These are phyloP conservation scores for Sitophilus oryzae DNA, from an alignment of 1,140 invertebrate species.

Conservation along the genomic window DNA sequence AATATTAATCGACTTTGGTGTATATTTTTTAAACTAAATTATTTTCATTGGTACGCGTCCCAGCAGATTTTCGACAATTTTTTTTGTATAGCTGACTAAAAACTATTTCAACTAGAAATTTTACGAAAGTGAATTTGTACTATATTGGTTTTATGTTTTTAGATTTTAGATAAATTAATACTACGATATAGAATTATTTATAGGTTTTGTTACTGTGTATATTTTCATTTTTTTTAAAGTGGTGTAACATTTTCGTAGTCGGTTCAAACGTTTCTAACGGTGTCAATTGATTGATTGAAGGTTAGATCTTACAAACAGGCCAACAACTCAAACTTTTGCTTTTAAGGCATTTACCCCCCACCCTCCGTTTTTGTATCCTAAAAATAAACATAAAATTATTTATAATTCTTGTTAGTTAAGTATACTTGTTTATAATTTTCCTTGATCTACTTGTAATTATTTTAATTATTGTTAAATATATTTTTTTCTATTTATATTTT, in stretches of 20 bases:
- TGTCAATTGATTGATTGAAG: no score
- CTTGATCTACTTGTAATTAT: conserved; percentile 14
- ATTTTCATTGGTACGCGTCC: conserved; percentile 29
- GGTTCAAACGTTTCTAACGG: no score
- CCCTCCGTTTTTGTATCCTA: not conserved
- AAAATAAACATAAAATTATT: not conserved
- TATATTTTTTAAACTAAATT: conserved; percentile 34
- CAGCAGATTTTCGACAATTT: conserved; percentile 26
- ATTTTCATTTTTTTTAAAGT: conserved; percentile 29
- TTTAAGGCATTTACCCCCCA: no score
- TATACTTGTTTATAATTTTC: conserved; percentile 11
- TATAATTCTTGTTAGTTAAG: conserved; percentile 15
- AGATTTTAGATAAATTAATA: conserved; percentile 28
- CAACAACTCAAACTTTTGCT: no score
- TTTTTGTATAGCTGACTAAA: conserved; percentile 19
- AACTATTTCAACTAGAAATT: conserved; percentile 23
- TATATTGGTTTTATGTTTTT: conserved; percentile 33
- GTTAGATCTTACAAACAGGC: no score
- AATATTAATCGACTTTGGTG: conserved; percentile 8
- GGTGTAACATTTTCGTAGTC: no score
- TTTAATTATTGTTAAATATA: conserved; percentile 21
- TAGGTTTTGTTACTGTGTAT: conserved; percentile 32
- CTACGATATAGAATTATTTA: conserved; percentile 23
- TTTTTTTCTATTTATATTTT: conserved; percentile 8
- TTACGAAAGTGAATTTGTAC: conserved; percentile 26